Evolutionary conservation across 1,140 invertebrate genomes (phyloP).

Genomic region (Orchestia grillus): DNA sequence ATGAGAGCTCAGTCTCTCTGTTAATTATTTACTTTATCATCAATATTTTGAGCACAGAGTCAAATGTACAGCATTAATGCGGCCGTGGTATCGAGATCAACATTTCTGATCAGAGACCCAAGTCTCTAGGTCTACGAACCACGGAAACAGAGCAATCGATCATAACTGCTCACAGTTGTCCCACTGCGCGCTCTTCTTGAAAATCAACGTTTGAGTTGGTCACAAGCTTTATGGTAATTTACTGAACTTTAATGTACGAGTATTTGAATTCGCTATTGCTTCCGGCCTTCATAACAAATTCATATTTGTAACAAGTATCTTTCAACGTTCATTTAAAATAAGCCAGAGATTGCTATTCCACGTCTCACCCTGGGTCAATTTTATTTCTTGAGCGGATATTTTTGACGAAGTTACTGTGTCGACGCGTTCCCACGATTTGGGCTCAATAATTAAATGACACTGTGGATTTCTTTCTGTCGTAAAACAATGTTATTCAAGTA

Average conservation of each 20-base stretch:
- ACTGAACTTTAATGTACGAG: background rate
- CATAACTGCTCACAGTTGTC: too few relatives aligned
- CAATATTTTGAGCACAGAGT: background rate
- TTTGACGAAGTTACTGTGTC: background rate
- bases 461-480: background rate
- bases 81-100: background rate
- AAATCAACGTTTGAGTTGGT: background rate
- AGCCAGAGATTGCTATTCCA: background rate
- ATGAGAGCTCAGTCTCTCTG: background rate
- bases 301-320: background rate
- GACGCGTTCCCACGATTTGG: background rate
- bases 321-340: background rate
- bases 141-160: too few relatives aligned
- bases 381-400: background rate
- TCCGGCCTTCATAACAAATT: background rate
- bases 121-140: too few relatives aligned
- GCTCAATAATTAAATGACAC: background rate
- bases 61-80: background rate
- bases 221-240: background rate
- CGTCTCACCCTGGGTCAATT: background rate
- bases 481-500: too few relatives aligned
- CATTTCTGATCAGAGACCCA: background rate
- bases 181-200: background rate
- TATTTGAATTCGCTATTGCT: background rate
- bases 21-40: background rate